Percentiles rank a stretch among this genome's conserved stretches.
phyloP scores from a whole-genome alignment of 2,113 vertebrate genomes.

The Mus musculus region DNA sequence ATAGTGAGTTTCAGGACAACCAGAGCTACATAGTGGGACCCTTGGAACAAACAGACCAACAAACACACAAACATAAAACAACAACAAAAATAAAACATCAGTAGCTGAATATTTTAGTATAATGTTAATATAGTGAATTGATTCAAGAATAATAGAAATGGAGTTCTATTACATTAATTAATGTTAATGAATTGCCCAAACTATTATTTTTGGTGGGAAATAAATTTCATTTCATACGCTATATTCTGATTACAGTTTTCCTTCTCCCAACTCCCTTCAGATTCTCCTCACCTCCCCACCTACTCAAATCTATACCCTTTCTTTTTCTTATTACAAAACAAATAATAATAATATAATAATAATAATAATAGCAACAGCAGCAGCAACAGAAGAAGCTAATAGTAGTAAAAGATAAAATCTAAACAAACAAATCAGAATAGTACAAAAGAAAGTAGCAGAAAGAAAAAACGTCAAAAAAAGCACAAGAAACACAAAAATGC shows the following conservation, averaged over 20 bases:
- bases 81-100: slow-evolving; percentile 7
- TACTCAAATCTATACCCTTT: neutral
- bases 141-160: neutral
- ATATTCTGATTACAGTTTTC: neutral
- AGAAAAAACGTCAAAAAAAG: neutral
- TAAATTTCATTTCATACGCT: neutral
- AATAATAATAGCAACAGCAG: neutral
- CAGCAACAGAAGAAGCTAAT: neutral
- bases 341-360: neutral
- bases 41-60: neutral
- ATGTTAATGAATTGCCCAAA: neutral
- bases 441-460: neutral
- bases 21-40: neutral
- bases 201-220: neutral
- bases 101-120: neutral
- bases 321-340: neutral
- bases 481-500: neutral
- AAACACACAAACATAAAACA: neutral
- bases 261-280: neutral
- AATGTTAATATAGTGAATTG: neutral
- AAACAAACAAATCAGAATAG: neutral
- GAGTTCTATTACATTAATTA: neutral
- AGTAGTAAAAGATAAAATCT: neutral
- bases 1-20: neutral
- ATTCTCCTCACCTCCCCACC: neutral